Conservation (phyloP, 2,888 invertebrate genomes). For the Melanostoma mellinum region DNA sequence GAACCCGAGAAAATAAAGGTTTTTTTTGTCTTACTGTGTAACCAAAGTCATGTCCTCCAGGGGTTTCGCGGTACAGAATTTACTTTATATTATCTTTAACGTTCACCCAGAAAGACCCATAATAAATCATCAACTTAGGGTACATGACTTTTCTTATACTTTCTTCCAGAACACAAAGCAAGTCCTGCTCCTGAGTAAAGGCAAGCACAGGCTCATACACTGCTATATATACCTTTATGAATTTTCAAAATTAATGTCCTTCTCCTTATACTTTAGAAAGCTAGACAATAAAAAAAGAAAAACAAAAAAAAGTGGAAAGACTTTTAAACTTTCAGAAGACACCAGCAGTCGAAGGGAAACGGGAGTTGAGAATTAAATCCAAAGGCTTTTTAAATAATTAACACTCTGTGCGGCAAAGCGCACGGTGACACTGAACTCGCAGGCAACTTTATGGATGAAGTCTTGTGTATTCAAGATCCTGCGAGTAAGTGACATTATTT, state of each 20-base stretch:
- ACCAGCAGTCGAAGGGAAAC: background rate
- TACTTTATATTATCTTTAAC: constrained; percentile 57
- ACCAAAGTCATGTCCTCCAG: constrained; percentile 62
- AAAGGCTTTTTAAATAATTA: constrained; percentile 68
- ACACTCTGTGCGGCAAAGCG: constrained; percentile 51
- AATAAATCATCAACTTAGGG: constrained; percentile 69
- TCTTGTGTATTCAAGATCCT: background rate
- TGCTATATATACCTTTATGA: constrained; percentile 50
- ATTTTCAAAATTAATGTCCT: constrained; percentile 65
- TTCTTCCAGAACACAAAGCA: constrained; percentile 43
- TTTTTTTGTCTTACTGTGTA: constrained; percentile 20
- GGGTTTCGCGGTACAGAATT: constrained; percentile 53
- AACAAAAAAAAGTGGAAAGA: constrained; percentile 30
- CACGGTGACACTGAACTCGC: constrained; percentile 40
- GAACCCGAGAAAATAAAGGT: constrained; percentile 43
- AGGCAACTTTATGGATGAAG: background rate
- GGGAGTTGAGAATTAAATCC: constrained; percentile 50
- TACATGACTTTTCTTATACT: constrained; percentile 60
- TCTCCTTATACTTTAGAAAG: constrained; percentile 19
- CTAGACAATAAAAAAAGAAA: constrained; percentile 16
- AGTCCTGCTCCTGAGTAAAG: constrained; percentile 30
- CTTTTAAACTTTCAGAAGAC: constrained; percentile 44
- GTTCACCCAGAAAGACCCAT: constrained; percentile 45
- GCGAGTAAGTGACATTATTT: constrained; percentile 20
- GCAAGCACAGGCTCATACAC: constrained; percentile 3